Conservation (phyloP, 2,888 invertebrate genomes). For the Lasius fuliginosus region DNA sequence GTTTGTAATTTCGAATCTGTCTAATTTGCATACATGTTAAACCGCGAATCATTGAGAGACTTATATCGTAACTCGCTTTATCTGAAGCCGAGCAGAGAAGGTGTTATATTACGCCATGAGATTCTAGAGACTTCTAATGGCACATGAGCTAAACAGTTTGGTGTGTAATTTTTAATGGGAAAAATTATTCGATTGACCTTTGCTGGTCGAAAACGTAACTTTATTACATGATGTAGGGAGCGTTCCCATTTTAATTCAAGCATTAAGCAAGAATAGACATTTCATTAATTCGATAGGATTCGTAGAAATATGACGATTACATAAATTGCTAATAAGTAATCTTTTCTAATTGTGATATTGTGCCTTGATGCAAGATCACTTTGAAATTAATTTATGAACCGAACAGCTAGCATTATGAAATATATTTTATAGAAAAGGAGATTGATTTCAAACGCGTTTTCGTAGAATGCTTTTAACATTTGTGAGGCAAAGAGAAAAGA, state of each 20-base stretch:
- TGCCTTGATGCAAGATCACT: neutral
- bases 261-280: constrained; percentile 41
- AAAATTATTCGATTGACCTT: constrained; percentile 65
- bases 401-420: neutral
- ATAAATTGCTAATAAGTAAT: constrained; percentile 17
- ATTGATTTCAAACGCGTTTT: constrained; percentile 18
- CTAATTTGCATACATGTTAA: constrained; percentile 39
- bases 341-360: neutral
- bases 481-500: neutral
- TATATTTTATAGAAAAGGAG: neutral
- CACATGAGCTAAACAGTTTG: constrained; percentile 65
- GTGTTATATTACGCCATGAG: constrained; percentile 60
- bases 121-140: constrained; percentile 60
- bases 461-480: neutral
- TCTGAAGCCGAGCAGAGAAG: constrained; percentile 26
- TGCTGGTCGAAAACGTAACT: constrained; percentile 63
- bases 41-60: neutral
- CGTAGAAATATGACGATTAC: constrained; percentile 6
- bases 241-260: constrained; percentile 38
- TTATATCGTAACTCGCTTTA: constrained; percentile 25
- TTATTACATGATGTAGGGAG: constrained; percentile 57
- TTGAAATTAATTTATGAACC: neutral
- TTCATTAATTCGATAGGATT: neutral
- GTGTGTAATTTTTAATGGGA: constrained; percentile 56
- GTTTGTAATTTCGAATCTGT: neutral